Evolutionary conservation across 2,888 invertebrate genomes (phyloP), one percentile per base, ranked within the genome.

Genomic region (Eupithecia exiguata): DNA sequence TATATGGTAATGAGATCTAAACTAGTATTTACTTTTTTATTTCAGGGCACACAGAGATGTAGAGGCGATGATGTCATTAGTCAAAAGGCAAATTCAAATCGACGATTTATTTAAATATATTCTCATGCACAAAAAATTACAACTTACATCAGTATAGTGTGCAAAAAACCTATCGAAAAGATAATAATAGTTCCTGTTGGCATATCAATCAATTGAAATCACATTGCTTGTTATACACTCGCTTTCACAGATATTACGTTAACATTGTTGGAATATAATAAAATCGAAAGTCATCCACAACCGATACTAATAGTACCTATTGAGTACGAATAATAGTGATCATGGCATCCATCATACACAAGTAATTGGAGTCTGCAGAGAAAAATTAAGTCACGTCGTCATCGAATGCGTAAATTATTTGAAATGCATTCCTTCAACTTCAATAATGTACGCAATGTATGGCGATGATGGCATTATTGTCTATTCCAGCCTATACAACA

Each of bases 231-330:
- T 74, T 70, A 70, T 35, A 72, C 14, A 68, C 10, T 70, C 63
- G 70, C 74, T 78, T 78, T 80, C 75, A 78, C 74, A 75, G 77
- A 68, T 78, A 80, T 68, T 74, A 70, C 80, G 76, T 75, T 73
- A 43, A 72, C 74, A 78, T 74, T 80, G 79, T 83, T 83, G 79
- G 82, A 79, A 79, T 81, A 82, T 76, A 84, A 82, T 77, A 86
- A 87, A 88, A 89, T 84, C 83, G 90, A 89, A 88, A 89, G 89
- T 88, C 80, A 84, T 85, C 79, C 71, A 38, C 30, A 5, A 43
- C 81, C 78, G 76, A 83, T 80, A 80, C 77, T 81, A 81, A 85
- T 83, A 78, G 74, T 53, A 21, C 21, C 79, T 36, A 63, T 63
- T 36, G 63, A 63, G 63, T 36, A n/a, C 36, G 63, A 63, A 63